These are phyloP conservation scores for Lontra canadensis DNA, from an alignment of 2,113 vertebrate genomes.

Conservation along the genomic window DNA sequence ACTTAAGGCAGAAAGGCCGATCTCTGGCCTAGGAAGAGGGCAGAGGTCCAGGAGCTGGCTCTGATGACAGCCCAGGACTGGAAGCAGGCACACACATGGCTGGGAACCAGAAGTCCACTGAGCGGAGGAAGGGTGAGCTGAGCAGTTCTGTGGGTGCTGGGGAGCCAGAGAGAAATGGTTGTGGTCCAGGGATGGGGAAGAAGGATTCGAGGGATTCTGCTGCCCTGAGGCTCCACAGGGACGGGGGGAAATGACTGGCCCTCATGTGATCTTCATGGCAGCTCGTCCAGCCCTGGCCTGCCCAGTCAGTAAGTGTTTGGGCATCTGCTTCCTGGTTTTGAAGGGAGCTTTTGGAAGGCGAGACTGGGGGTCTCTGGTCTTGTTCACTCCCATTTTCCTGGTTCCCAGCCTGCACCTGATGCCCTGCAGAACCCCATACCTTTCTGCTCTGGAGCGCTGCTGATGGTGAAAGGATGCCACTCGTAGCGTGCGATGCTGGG, in stretches of 20 bases:
- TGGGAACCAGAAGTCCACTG: background rate
- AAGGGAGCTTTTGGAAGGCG: background rate
- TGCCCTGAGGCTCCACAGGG: background rate
- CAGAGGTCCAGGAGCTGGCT: background rate
- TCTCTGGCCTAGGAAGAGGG: background rate
- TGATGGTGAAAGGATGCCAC: constrained; percentile 97
- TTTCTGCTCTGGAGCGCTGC: constrained; percentile 93
- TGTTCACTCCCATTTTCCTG: fast-evolving
- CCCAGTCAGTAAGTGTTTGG: background rate
- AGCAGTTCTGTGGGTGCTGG: background rate
- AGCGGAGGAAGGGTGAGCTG: background rate
- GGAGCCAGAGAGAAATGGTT: background rate
- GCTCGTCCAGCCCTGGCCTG: background rate
- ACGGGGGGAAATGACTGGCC: background rate
- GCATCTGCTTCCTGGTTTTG: background rate
- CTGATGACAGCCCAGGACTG: background rate
- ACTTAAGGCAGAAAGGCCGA: background rate
- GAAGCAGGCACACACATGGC: background rate
- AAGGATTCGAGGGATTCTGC: background rate
- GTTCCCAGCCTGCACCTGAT: background rate
- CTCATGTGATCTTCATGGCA: background rate
- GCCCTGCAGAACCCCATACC: constrained; percentile 73
- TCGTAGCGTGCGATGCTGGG: constrained; percentile 91
- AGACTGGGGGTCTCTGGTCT: background rate
- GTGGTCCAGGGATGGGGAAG: background rate